Evolutionary conservation across 2,888 invertebrate genomes (phyloP).

Genomic region (Amaurobius ferox): DNA sequence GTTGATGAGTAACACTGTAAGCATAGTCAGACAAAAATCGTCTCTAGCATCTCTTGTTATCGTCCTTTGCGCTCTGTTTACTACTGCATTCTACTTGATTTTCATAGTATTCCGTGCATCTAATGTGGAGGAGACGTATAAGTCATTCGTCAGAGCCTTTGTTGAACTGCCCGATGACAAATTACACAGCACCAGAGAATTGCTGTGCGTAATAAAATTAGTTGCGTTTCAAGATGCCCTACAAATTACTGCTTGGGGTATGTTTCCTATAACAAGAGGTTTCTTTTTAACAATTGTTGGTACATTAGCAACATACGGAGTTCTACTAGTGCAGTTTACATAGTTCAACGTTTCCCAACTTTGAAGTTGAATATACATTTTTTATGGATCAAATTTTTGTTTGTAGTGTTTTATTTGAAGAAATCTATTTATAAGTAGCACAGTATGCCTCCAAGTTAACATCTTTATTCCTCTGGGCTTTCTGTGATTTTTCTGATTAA

Average conservation of each 20-base stretch:
- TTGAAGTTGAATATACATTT: no score
- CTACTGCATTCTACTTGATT: conserved; percentile 46
- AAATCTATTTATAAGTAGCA: no score
- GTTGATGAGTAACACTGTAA: conserved; percentile 52
- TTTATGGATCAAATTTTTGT: no score
- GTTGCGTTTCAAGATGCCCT: conserved; percentile 38
- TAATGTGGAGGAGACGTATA: conserved; percentile 43
- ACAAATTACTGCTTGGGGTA: conserved; percentile 58
- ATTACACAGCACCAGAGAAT: conserved; percentile 14
- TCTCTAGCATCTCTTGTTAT: conserved; percentile 27
- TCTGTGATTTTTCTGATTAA: no score
- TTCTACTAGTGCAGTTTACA: conserved; percentile 56
- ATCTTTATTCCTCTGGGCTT: no score
- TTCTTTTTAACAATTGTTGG: conserved; percentile 55
- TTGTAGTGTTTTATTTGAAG: no score
- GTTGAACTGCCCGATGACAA: conserved; percentile 29
- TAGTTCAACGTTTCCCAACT: background rate
- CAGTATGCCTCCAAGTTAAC: no score
- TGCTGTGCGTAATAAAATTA: conserved; percentile 45
- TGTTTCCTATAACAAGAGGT: conserved; percentile 60
- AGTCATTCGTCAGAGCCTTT: conserved; percentile 31
- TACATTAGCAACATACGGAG: conserved; percentile 57
- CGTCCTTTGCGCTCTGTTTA: conserved; percentile 42
- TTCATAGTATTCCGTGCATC: conserved; percentile 47
- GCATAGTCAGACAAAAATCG: conserved; percentile 20